Evolutionary conservation across 2,113 vertebrate species (phyloP).

Genomic region (Mixornis gularis): DNA sequence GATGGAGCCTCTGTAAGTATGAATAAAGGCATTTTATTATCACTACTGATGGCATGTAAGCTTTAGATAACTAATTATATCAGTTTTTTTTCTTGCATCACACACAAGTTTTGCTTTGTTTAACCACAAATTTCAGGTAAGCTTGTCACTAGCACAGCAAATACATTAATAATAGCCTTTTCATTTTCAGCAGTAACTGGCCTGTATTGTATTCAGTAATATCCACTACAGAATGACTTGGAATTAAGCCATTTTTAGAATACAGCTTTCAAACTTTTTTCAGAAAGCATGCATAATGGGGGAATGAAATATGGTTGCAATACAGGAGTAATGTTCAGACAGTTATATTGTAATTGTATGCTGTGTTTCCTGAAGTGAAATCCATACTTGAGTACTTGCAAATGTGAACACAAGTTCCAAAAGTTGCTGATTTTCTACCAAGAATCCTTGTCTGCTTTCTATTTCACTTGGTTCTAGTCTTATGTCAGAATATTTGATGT

Average conservation of each 20-base stretch:
- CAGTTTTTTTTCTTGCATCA: background rate
- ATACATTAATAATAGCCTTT: background rate
- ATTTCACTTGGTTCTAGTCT: background rate
- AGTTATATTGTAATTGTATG: background rate
- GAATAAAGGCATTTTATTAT: background rate
- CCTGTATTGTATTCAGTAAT: background rate
- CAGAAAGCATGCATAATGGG: background rate
- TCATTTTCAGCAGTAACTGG: background rate
- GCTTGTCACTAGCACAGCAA: background rate
- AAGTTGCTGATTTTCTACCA: background rate
- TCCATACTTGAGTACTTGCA: background rate
- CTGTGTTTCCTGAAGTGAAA: constrained; percentile 22
- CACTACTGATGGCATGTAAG: background rate
- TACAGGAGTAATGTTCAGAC: background rate
- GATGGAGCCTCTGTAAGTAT: background rate
- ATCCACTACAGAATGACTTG: background rate
- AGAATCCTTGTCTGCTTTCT: background rate
- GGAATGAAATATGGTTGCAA: background rate
- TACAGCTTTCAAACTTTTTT: constrained; percentile 3
- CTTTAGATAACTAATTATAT: background rate
- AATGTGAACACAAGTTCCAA: background rate
- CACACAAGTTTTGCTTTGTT: background rate
- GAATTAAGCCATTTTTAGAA: constrained; percentile 2
- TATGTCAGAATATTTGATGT: background rate
- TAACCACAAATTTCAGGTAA: background rate